Conservation (phyloP, 2,888 invertebrate species). For the Tortrix viridana region DNA sequence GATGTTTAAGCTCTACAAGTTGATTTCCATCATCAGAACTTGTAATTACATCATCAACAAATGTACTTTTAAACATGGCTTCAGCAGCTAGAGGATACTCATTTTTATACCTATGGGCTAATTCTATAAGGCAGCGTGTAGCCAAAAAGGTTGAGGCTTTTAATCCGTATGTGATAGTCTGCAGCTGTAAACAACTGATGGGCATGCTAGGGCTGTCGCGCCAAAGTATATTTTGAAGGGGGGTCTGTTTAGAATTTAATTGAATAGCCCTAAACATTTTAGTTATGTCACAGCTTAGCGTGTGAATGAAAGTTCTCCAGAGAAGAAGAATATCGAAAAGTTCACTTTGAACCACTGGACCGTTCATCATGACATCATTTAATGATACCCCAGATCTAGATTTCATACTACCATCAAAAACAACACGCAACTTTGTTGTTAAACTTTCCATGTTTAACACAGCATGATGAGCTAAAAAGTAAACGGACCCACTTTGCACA, state of each 20-base stretch:
- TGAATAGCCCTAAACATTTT: slow-evolving; percentile 21
- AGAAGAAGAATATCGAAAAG: slow-evolving; percentile 12
- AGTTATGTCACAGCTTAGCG: slow-evolving; percentile 11
- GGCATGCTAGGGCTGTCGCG: slow-evolving; percentile 1
- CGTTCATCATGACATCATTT: slow-evolving; percentile 7
- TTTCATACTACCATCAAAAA: slow-evolving; percentile 7
- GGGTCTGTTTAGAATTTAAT: neutral
- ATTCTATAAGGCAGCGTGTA: slow-evolving; percentile 15
- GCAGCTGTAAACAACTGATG: no score
- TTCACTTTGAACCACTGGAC: slow-evolving; percentile 5
- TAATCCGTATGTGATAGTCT: slow-evolving; percentile 15
- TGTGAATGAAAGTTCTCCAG: slow-evolving; percentile 7
- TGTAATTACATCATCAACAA: slow-evolving; percentile 5
- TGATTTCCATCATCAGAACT: neutral
- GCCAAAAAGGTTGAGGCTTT: slow-evolving; percentile 14
- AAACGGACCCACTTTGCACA: neutral
- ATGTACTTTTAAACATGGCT: neutral
- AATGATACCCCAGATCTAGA: neutral
- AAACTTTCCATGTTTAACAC: slow-evolving; percentile 4
- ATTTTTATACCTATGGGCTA: slow-evolving; percentile 1
- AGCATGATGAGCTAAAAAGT: slow-evolving; percentile 8
- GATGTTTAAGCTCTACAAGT: neutral
- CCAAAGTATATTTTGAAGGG: slow-evolving; percentile 14
- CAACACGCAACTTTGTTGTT: slow-evolving; percentile 4
- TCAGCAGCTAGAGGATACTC: slow-evolving; percentile 7